phyloP scores from a whole-genome alignment of 64 coral and sea anemone species.

The Stichodactyla helianthus region DNA sequence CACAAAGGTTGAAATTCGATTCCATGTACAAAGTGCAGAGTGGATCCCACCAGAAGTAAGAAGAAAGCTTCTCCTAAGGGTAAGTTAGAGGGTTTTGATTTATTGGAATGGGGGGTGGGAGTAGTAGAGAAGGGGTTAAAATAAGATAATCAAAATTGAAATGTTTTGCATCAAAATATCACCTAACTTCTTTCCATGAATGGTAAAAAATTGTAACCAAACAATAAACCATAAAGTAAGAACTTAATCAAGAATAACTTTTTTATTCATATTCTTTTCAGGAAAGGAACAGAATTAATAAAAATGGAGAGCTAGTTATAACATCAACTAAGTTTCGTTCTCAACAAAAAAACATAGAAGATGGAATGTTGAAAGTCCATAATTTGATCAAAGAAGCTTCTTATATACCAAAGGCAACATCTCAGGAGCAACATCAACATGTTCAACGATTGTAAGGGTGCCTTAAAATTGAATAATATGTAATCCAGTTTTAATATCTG shows the following conservation, averaged over 20 bases:
- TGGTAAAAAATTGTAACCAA: no score
- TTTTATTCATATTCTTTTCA: constrained; percentile 9
- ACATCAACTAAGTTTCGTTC: constrained; percentile 75
- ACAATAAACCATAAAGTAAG: no score
- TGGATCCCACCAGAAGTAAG: constrained; percentile 82
- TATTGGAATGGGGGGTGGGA: background rate
- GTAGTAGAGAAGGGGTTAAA: no score
- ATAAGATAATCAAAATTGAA: no score
- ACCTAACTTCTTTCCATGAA: no score
- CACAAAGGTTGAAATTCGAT: constrained; percentile 97
- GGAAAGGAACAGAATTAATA: constrained; percentile 90
- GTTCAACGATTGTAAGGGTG: constrained; percentile 80
- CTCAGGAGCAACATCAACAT: constrained; percentile 66
- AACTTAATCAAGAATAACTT: no score
- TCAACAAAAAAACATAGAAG: constrained; percentile 83
- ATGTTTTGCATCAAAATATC: no score
- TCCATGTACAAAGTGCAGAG: constrained; percentile 69
- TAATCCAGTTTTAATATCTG: background rate
- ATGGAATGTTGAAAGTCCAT: constrained; percentile 73
- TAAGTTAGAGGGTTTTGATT: background rate
- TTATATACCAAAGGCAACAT: constrained; percentile 63
- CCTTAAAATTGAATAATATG: background rate
- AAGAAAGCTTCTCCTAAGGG: constrained; percentile 65
- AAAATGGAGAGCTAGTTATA: constrained; percentile 73
- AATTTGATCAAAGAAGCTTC: constrained; percentile 75